phyloP scores from a whole-genome alignment of 1,140 invertebrate species.

The Sycophila sp. region DNA sequence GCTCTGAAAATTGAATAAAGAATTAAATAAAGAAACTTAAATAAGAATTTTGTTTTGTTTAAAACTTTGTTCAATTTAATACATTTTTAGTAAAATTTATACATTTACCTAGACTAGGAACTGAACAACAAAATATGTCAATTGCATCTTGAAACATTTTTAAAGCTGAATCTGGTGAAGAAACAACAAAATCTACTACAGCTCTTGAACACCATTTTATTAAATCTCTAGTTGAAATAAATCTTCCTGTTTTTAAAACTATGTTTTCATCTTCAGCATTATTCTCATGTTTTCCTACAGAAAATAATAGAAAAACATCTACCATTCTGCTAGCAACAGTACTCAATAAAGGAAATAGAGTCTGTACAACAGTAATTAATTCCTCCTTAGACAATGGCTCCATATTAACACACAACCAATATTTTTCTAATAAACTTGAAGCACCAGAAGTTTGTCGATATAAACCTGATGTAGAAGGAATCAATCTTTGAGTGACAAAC shows the following conservation, averaged over 20 bases:
- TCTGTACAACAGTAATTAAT: slow-evolving; percentile 74
- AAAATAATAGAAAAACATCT: slow-evolving; percentile 85
- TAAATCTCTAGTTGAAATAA: slow-evolving; percentile 87
- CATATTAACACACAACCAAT: slow-evolving; percentile 84
- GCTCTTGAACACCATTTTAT: slow-evolving; percentile 92
- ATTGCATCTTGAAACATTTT: slow-evolving; percentile 90
- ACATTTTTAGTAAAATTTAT: slow-evolving; percentile 27
- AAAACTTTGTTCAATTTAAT: neutral
- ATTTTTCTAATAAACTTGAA: slow-evolving; percentile 78
- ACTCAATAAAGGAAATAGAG: slow-evolving; percentile 77
- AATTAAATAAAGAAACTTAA: neutral
- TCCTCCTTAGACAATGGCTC: slow-evolving; percentile 81
- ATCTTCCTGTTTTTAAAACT: slow-evolving; percentile 69
- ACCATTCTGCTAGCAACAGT: slow-evolving; percentile 82
- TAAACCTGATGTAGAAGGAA: slow-evolving; percentile 67
- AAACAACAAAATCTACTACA: slow-evolving; percentile 77
- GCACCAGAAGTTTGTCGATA: slow-evolving; percentile 74
- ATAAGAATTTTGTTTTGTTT: neutral
- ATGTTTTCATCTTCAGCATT: slow-evolving; percentile 43
- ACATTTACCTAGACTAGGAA: slow-evolving; percentile 67
- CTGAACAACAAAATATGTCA: slow-evolving; percentile 88
- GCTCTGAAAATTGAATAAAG: slow-evolving; percentile 53
- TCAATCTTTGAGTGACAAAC: slow-evolving; percentile 85
- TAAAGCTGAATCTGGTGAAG: slow-evolving; percentile 77
- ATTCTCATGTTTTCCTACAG: slow-evolving; percentile 72